Conservation (phyloP, 2,888 invertebrate genomes). For the Rapana venosa region DNA sequence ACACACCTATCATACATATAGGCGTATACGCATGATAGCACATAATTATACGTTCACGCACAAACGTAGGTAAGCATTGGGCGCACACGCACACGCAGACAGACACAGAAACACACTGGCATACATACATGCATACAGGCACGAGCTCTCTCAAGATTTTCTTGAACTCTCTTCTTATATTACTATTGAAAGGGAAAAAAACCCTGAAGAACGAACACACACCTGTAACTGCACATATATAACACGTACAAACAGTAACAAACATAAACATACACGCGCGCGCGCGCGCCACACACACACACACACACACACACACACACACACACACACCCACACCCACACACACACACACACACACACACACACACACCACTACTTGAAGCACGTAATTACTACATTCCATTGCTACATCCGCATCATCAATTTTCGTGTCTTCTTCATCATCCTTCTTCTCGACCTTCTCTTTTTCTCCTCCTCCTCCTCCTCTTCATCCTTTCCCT, state of each 20-base stretch:
- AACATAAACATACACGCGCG: constrained; percentile 17
- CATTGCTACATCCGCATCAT: not conserved
- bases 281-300: constrained; percentile 29
- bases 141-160: not conserved
- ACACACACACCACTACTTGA: not conserved
- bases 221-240: not conserved
- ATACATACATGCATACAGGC: not conserved
- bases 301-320: constrained; percentile 19
- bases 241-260: not conserved
- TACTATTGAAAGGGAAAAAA: not conserved
- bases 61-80: not conserved
- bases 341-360: not conserved
- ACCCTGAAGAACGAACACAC: not conserved
- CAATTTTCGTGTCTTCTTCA: not conserved
- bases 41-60: not conserved
- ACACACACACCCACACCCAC: not conserved
- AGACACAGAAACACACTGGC: not conserved
- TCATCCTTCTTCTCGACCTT: too few relatives aligned
- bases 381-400: not conserved
- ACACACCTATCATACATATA: too few relatives aligned
- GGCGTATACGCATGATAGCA: not conserved
- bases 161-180: too few relatives aligned
- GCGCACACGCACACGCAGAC: not conserved
- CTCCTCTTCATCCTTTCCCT: not conserved
- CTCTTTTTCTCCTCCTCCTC: not conserved